Evolutionary conservation across 1,140 invertebrate genomes (phyloP), one percentile per base, ranked within the genome.

Genomic region (Ctenoplectra terminalis): DNA sequence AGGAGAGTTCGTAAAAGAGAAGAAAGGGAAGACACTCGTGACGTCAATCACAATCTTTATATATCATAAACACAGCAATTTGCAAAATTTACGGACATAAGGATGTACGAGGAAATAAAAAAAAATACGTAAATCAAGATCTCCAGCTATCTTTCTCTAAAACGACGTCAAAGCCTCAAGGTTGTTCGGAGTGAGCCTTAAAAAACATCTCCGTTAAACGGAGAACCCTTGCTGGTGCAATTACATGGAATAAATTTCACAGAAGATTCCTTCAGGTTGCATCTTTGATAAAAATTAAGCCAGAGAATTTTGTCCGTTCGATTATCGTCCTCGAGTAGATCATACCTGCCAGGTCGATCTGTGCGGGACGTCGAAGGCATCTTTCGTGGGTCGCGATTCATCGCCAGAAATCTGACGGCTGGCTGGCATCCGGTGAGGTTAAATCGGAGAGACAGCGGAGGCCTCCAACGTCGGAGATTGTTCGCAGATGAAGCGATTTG

Each of bases 221-320:
- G 11, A 11, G 40, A 17, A 58, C 8, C 13, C 6, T 17, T 8
- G 15, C 29, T 9, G 26, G 4, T 29, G 13, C 15, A 58, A 29
- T 56, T 13, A 6, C n/a, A 58, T 58, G 17, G 13, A 1, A 29
- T 58, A 1, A 58, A 58, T 8, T 6, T 13, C 3, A 5, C 56
- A 13, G 26, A 6, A 58, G 6, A 2, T n/a, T 8, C 13, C 15
- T 7, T 9, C 23, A 9, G 15, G 3, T 9, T 26, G 26, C 9
- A 48, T 20, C 2, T 8, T 46, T 31, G 8, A 48, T 46, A 31
- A 26, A 9, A 67, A 56, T 58, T 84, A 50, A 48, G 50, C 58
- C 64, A 60, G 73, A 85, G 88, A 87, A 85, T 89, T 86, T 90
- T 87, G 89, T 88, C 86, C 86, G 74, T 83, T 78, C 89, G 90